Evolutionary conservation across 1,140 invertebrate species (phyloP).

Genomic region (Hylaeus volcanicus): DNA sequence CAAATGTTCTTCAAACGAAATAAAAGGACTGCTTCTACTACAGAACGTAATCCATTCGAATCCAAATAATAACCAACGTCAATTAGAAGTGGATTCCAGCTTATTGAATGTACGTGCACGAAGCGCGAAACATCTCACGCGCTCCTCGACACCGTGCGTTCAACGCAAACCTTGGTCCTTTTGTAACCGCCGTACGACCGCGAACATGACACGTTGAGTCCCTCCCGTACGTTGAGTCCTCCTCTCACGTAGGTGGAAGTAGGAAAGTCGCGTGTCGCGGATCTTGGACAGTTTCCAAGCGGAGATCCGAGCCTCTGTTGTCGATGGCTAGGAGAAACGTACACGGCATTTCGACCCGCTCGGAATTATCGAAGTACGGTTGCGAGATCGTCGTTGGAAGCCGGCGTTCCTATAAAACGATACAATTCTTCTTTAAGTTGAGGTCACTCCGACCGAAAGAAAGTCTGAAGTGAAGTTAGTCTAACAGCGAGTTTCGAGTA

Average conservation of each 20-base stretch:
- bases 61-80: too few species aligned
- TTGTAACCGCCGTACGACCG: conserved; percentile 11
- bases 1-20: too few species aligned
- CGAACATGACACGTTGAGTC: conserved; percentile 34
- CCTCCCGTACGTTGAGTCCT: not conserved
- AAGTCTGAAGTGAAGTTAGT: too few species aligned
- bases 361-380: not conserved
- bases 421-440: too few species aligned
- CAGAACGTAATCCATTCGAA: too few species aligned
- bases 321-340: not conserved
- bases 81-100: too few species aligned
- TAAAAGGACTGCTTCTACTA: too few species aligned
- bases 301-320: conserved; percentile 16
- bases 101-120: too few species aligned
- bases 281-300: conserved; percentile 41
- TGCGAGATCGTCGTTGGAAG: not conserved
- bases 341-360: conserved; percentile 16
- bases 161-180: conserved; percentile 13
- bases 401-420: not conserved
- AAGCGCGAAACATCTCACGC: not conserved
- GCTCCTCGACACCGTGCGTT: not conserved
- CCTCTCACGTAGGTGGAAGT: not conserved
- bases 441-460: not conserved
- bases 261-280: conserved; percentile 2
- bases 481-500: not conserved